Percentiles rank a stretch among this genome's conserved stretches.
These are phyloP conservation scores for Pollicipes pollicipes DNA, from an alignment of 1,140 invertebrate species.

Conservation along the genomic window DNA sequence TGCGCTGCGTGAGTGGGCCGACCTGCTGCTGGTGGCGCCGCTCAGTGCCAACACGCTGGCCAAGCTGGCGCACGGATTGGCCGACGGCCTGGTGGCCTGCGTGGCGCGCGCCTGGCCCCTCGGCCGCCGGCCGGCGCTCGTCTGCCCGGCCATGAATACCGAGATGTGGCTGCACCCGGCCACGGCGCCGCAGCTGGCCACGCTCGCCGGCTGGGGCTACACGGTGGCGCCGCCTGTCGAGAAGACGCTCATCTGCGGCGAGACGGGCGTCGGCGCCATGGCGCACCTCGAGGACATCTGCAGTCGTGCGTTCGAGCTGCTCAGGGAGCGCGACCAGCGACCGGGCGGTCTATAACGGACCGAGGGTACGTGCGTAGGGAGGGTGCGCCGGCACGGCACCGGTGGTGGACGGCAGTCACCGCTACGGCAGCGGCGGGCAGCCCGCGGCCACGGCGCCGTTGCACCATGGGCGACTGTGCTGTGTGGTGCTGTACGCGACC, in stretches of 20 bases:
- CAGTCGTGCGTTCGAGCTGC: neutral
- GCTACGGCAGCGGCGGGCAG: too few species aligned
- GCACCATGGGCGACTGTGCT: too few species aligned
- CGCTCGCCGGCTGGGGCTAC: constrained; percentile 58
- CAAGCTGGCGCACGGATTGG: constrained; percentile 77
- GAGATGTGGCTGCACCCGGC: constrained; percentile 91
- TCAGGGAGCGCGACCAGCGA: neutral
- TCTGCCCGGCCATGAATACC: constrained; percentile 98
- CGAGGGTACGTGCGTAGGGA: too few species aligned
- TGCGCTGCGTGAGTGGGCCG: constrained; percentile 88
- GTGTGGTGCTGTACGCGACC: too few species aligned
- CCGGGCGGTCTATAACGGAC: too few species aligned
- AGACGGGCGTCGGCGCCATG: constrained; percentile 85
- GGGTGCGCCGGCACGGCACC: too few species aligned
- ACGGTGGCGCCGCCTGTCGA: constrained; percentile 65
- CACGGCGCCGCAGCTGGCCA: constrained; percentile 55
- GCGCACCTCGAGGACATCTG: constrained; percentile 63
- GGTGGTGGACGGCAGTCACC: too few species aligned
- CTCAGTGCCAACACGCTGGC: constrained; percentile 92
- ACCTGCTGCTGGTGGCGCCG: constrained; percentile 81
- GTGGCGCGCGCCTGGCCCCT: constrained; percentile 83
- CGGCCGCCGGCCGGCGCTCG: constrained; percentile 56
- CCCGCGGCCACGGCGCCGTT: too few species aligned
- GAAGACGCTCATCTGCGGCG: constrained; percentile 87
- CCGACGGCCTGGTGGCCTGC: constrained; percentile 92